Conservation (phyloP, 2,888 invertebrate genomes). For the Megamerina dolium region DNA sequence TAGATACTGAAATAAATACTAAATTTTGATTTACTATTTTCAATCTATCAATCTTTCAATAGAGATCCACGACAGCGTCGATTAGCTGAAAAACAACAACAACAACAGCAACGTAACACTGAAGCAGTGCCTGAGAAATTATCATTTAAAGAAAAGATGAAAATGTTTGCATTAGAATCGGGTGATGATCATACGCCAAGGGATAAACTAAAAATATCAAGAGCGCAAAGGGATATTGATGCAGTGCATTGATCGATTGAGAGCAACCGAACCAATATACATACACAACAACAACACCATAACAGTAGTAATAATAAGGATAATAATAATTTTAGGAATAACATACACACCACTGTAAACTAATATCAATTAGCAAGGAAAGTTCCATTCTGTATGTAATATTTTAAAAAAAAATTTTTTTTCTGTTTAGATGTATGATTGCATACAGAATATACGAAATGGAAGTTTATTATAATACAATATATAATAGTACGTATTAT, state of each 20-base stretch:
- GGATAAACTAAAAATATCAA: conserved; percentile 92
- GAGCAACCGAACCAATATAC: conserved; percentile 5
- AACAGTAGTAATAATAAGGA: no score
- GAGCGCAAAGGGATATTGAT: conserved; percentile 92
- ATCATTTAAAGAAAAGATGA: conserved; percentile 98
- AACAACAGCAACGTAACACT: conserved; percentile 51
- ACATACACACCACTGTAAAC: no score
- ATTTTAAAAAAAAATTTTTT: no score
- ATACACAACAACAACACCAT: conserved; percentile 4
- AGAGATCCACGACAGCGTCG: conserved; percentile 86
- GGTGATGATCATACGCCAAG: conserved; percentile 89
- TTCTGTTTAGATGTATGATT: no score
- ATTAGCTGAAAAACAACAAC: conserved; percentile 76
- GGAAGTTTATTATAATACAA: no score
- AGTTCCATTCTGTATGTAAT: background rate
- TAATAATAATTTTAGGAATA: no score
- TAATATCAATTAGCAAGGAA: conserved; percentile 1
- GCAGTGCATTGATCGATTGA: conserved; percentile 55
- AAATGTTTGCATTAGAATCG: conserved; percentile 96
- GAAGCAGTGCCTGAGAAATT: conserved; percentile 77
- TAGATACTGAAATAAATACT: background rate
- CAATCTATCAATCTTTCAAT: no score
- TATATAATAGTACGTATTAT: no score
- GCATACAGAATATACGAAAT: no score
- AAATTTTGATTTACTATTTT: no score